phyloP scores from a whole-genome alignment of 2,888 invertebrate species.

The Blastobasis lacticolella region DNA sequence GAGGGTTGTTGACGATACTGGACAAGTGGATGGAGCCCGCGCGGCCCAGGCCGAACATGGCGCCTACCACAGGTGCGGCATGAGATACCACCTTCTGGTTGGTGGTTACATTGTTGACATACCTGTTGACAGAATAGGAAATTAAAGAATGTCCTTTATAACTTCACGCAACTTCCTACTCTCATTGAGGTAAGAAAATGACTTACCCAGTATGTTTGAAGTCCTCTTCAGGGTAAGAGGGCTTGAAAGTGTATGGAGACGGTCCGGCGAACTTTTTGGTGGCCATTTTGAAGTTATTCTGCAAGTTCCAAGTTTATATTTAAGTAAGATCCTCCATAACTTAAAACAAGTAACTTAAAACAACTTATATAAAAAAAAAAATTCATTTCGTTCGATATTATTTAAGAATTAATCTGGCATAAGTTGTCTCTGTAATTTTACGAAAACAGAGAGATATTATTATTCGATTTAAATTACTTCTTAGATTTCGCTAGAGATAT shows the following conservation, averaged over 20 bases:
- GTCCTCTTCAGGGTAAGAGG: slow-evolving; percentile 53
- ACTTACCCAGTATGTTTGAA: slow-evolving; percentile 63
- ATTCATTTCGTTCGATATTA: no score
- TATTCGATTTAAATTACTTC: no score
- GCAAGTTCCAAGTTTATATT: not conserved
- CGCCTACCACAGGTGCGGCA: slow-evolving; percentile 48
- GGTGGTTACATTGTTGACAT: slow-evolving; percentile 44
- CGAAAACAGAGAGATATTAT: no score
- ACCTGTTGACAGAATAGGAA: slow-evolving; percentile 30
- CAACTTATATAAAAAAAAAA: no score
- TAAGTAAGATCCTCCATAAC: not conserved
- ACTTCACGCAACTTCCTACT: not conserved
- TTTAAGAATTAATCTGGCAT: no score
- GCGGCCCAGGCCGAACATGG: slow-evolving; percentile 75
- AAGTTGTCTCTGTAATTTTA: no score
- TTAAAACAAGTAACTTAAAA: no score
- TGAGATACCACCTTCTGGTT: slow-evolving; percentile 25
- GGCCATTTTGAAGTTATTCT: slow-evolving; percentile 45
- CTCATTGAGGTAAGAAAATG: not conserved
- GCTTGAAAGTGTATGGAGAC: slow-evolving; percentile 57
- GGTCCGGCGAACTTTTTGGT: slow-evolving; percentile 63
- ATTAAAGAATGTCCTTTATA: not conserved
- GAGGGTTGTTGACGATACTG: slow-evolving; percentile 59
- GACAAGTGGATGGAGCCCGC: slow-evolving; percentile 76
- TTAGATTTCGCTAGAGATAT: no score